phyloP scores from a whole-genome alignment of 2,113 vertebrate species.

The Limnothrissa miodon region DNA sequence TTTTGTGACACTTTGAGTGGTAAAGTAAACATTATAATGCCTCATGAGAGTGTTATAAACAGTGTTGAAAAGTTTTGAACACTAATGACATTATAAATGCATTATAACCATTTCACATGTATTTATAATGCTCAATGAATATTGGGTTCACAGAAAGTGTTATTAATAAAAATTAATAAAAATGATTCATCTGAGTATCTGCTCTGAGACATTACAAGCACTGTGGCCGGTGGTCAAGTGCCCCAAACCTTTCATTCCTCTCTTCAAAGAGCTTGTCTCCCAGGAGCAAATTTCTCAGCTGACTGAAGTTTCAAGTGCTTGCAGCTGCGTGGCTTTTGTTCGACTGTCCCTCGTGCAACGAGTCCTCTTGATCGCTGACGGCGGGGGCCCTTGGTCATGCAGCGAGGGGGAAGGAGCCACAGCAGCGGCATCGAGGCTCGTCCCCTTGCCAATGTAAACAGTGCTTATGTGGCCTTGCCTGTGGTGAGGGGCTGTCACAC shows the following conservation, averaged over 20 bases:
- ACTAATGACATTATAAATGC: no score
- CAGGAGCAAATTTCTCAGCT: constrained; percentile 8
- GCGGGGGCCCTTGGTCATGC: neutral
- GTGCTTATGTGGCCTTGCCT: constrained; percentile 11
- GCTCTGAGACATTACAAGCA: neutral
- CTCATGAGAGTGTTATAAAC: no score
- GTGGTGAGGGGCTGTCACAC: constrained; percentile 10
- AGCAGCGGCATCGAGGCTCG: neutral
- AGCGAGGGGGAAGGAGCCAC: neutral
- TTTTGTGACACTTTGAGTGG: no score
- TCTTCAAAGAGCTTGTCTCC: constrained; percentile 4
- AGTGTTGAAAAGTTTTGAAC: no score
- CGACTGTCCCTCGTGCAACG: neutral
- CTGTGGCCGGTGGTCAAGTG: neutral
- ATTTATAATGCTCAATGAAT: no score
- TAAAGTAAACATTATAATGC: no score
- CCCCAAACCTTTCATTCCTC: neutral
- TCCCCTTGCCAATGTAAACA: constrained; percentile 14
- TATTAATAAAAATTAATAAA: neutral
- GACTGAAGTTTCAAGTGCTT: constrained; percentile 19
- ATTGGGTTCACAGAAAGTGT: no score
- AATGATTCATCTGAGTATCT: neutral
- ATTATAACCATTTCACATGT: no score
- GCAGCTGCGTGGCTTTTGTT: constrained; percentile 1
- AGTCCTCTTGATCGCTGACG: neutral